These are phyloP conservation scores for Coryphaenoides rupestris DNA, from an alignment of 2,113 vertebrate genomes.

Conservation along the genomic window DNA sequence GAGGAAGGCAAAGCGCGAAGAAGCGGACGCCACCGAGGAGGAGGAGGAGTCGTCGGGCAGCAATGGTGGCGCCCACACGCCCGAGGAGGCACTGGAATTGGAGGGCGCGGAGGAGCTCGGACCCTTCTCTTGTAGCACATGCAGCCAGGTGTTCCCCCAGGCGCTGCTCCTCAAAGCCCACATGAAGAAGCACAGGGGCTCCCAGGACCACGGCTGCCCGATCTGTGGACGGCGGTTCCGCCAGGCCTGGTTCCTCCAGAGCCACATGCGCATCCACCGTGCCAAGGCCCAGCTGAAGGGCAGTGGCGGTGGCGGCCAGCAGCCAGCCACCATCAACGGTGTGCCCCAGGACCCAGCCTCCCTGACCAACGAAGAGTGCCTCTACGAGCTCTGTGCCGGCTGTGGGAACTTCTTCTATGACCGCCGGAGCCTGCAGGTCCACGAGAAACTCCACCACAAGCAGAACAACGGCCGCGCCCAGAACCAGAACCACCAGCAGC, in stretches of 20 bases:
- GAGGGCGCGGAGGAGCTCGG: conserved; percentile 63
- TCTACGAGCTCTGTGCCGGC: conserved; percentile 90
- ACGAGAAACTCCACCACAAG: conserved; percentile 86
- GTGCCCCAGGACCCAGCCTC: conserved; percentile 81
- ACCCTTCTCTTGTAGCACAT: conserved; percentile 84
- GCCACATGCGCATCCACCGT: conserved; percentile 95
- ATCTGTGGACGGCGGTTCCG: conserved; percentile 95
- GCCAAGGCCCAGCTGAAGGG: conserved; percentile 78
- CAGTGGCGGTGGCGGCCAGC: conserved; percentile 67
- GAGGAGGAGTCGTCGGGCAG: not conserved
- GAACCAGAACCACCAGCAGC: conserved; percentile 12
- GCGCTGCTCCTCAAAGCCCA: conserved; percentile 91
- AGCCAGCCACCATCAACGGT: conserved; percentile 84
- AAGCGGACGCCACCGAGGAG: not conserved
- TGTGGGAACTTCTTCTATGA: conserved; percentile 93
- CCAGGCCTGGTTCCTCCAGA: conserved; percentile 96
- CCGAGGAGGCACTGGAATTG: too few relatives aligned
- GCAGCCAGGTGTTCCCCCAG: conserved; percentile 89
- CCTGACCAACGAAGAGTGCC: conserved; percentile 81
- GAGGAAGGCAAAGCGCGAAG: conserved; percentile 52
- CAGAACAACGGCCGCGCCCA: conserved; percentile 25
- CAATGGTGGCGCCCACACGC: not conserved
- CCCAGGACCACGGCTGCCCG: conserved; percentile 90
- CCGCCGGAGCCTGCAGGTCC: conserved; percentile 80
- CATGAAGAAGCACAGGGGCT: conserved; percentile 89